Evolutionary conservation across 2,888 invertebrate genomes (phyloP).

Genomic region (Drosophila monieri): DNA sequence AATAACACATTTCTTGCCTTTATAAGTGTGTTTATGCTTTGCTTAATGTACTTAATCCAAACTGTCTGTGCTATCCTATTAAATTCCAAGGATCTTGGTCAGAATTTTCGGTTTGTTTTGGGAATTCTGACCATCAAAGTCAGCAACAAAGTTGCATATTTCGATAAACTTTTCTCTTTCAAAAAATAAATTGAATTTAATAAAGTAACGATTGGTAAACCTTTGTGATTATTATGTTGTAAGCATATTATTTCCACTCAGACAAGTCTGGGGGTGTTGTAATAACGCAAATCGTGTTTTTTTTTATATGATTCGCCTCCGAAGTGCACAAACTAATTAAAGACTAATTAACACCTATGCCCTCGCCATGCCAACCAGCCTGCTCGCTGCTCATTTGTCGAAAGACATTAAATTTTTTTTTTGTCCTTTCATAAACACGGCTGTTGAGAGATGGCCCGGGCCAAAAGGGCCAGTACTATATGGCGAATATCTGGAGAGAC

Average conservation of each 20-base stretch:
- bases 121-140: not conserved
- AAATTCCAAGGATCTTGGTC: not conserved
- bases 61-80: not conserved
- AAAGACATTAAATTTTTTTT: slow-evolving; percentile 22
- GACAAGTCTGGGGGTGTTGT: not conserved
- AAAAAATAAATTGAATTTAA: not conserved
- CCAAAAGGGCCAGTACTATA: not conserved
- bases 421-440: slow-evolving; percentile 26
- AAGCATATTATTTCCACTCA: not conserved
- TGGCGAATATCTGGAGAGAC: not conserved
- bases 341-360: slow-evolving; percentile 46
- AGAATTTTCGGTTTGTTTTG: not conserved
- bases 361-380: slow-evolving; percentile 17
- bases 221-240: slow-evolving; percentile 1
- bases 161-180: not conserved
- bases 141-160: not conserved
- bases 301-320: slow-evolving; percentile 34
- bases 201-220: not conserved
- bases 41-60: too few species aligned
- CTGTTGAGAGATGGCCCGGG: slow-evolving; percentile 1
- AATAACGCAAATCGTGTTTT: slow-evolving; percentile 30
- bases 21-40: too few species aligned
- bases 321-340: slow-evolving; percentile 62
- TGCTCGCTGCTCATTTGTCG: slow-evolving; percentile 12
- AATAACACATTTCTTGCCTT: too few species aligned